A percentile compares a stretch with the other conserved stretches of the same genome.
These are phyloP conservation scores for Marmota monax DNA, from an alignment of 2,113 vertebrate species.

Conservation along the genomic window DNA sequence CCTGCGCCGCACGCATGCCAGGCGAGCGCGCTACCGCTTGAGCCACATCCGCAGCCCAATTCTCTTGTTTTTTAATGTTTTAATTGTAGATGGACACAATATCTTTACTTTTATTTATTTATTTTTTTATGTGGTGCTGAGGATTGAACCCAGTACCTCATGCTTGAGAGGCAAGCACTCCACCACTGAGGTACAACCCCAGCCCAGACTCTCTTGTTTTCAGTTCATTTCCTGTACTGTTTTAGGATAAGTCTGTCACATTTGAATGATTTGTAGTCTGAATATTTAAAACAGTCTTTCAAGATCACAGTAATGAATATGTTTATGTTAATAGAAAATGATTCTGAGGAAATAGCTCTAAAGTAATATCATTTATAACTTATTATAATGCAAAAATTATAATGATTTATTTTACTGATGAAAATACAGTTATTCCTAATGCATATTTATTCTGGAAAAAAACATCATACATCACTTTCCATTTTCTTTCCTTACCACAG, in stretches of 20 bases:
- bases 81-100: too few species aligned
- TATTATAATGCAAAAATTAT: constrained; percentile 39
- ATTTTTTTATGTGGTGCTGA: too few species aligned
- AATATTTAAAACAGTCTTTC: constrained; percentile 33
- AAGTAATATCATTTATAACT: constrained; percentile 1
- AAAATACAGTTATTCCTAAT: constrained; percentile 30
- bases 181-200: too few species aligned
- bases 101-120: too few species aligned
- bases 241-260: not conserved
- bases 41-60: too few species aligned
- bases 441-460: constrained; percentile 41
- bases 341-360: constrained; percentile 17
- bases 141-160: too few species aligned
- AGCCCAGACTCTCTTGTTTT: not conserved
- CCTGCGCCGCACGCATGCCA: too few species aligned
- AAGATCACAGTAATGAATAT: constrained; percentile 15
- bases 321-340: constrained; percentile 40
- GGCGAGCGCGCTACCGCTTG: too few species aligned
- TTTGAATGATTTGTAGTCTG: constrained; percentile 16
- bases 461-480: not conserved
- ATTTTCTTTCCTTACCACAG: not conserved
- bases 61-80: too few species aligned
- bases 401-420: constrained; percentile 54
- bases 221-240: not conserved
- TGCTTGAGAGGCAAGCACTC: too few species aligned